Evolutionary conservation across 1,140 invertebrate species (phyloP), one percentile per base, ranked within the genome.

Genomic region (Ostrea denselamellosa): DNA sequence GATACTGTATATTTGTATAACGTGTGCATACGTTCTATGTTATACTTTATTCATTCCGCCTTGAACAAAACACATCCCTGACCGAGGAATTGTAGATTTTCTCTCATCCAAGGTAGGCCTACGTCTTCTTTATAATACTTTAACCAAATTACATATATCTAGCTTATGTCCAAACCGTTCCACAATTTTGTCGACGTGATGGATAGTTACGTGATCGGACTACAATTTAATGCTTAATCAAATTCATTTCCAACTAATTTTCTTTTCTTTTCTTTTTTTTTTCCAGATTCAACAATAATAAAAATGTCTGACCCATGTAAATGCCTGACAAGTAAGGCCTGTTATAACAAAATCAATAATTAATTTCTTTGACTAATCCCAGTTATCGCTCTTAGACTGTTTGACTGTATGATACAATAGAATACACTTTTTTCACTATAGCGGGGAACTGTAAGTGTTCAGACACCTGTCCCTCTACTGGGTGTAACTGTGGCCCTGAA

Each of bases 291-390:
- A 44, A 2, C 34, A 14, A 17, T 12, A 34, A 28, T 22, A 71
- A 25, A 34, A 25, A 77, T 77, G 68, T 77, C 68, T 77, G 68
- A 77, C 14, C 68, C 68, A 34, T 77, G 68, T 14, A 28, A 77
- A 8, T 77, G 68, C 25, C 2, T 0, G 14, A 25, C 8, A 34
- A 77, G 68, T 77, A 77, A 77, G 68, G 7, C n/a, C 68, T 28
- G 28, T 3, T 12, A 10, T 34, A 25, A 12, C 28, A 44, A 44
- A 2, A 2, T 44, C 68, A 17, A 77, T 34, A 71, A 25, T 8
- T 19, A 2, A 19, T 62, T 62, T 17, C 34, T 12, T 9, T 77
- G 5, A 77, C 25, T 34, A 34, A 10, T 28, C 22, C 22, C 25
- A 77, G 68, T 77, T 77, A 25, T 77, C 68, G 68, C 10, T 28